Evolutionary conservation across 2,888 invertebrate species (phyloP).

Genomic region (Hypomecis punctinalis): DNA sequence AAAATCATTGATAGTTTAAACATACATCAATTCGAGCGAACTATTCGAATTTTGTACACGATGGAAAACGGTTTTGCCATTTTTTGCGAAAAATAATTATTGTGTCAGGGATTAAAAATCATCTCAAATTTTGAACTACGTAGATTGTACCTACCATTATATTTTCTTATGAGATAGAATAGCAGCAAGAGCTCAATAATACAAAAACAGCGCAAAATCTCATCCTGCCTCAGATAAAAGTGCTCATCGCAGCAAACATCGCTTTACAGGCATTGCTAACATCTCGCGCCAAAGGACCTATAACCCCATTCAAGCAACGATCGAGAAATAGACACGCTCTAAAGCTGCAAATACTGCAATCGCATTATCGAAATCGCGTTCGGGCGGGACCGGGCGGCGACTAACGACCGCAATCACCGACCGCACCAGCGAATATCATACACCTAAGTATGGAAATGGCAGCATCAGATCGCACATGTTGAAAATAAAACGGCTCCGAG

Average conservation of each 20-base stretch:
- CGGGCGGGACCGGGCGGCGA: slow-evolving; percentile 17
- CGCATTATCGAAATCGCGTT: slow-evolving; percentile 35
- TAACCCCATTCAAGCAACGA: slow-evolving; percentile 30
- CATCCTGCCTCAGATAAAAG: not conserved
- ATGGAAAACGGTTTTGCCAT: too few relatives aligned
- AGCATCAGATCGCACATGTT: slow-evolving; percentile 54
- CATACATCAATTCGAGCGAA: too few relatives aligned
- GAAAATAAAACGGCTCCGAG: slow-evolving; percentile 59
- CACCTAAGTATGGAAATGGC: slow-evolving; percentile 51
- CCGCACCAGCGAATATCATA: slow-evolving; percentile 44
- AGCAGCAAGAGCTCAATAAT: too few relatives aligned
- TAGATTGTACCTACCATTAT: too few relatives aligned
- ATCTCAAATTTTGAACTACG: too few relatives aligned
- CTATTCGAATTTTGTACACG: too few relatives aligned
- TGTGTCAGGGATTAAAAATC: too few relatives aligned
- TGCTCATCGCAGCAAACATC: not conserved
- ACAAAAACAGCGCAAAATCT: too few relatives aligned
- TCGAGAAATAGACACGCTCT: slow-evolving; percentile 28
- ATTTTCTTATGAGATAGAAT: too few relatives aligned
- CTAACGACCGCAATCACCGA: slow-evolving; percentile 35
- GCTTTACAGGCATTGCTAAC: slow-evolving; percentile 1
- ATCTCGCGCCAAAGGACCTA: slow-evolving; percentile 1
- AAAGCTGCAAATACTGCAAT: slow-evolving; percentile 31
- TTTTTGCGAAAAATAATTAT: too few relatives aligned
- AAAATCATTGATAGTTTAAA: too few relatives aligned